Evolutionary conservation across 2,797 vertebrate species (phyloP), one percentile per base, ranked within the genome.

Genomic region (Tragopan temminckii): DNA sequence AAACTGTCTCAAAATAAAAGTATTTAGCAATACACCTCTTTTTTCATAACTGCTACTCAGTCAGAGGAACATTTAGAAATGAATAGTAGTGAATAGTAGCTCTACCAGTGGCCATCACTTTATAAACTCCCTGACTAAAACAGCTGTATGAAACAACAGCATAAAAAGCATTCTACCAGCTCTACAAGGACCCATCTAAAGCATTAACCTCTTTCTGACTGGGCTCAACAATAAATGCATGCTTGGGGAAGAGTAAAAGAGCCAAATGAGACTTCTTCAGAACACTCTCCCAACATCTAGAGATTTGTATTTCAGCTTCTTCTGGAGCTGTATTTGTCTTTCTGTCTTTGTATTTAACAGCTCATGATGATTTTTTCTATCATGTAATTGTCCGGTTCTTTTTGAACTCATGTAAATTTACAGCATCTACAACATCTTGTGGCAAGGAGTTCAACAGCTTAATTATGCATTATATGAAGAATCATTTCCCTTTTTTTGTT

Each of bases 361-460:
- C 63, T 62, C 93, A 78, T 92, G 82, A 94, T 92, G 93, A 92
- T 72, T 85, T 92, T 93, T 93, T 91, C 80, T 93, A 94, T 94
- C 89, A 91, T 91, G 69, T 96, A 94, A 88, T 96, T 84, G 94
- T 96, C 93, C 94, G 89, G 85, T 96, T 52, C 31, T 91, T 96
- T 96, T 92, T 94, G 94, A 96, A 95, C 55, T 80, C 77, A 95
- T 96, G 93, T 67, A 96, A 96, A 96, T 95, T 94, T 92, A 86
- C 82, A 92, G 63, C 94, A 94, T 96, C 85, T 87, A 95, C 91
- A 96, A 96, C 94, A 96, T 96, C 94, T 89, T 91, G 91, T 96
- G 94, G 94, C 80, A 92, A 95, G 74, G 74, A 94, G 93, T 86
- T 96, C 87, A 89, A 95, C 0, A 0, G 70, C 74, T 94, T 96